Evolutionary conservation across 2,888 invertebrate species (phyloP), one percentile per base, ranked within the genome.

Genomic region (Amiota mariae): DNA sequence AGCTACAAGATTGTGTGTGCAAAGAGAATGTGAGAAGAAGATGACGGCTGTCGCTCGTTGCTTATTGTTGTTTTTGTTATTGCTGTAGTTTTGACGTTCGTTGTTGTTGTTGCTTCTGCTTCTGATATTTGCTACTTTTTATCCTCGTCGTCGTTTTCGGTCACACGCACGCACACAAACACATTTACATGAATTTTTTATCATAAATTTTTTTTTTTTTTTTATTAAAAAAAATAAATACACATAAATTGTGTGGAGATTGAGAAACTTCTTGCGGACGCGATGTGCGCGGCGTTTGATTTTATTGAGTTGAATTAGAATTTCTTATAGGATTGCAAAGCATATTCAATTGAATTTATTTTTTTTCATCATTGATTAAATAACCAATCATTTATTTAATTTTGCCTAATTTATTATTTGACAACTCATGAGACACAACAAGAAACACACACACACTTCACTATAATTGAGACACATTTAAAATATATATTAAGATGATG

Each of bases 321-420:
- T 24, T 71, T 18, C 13, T 24, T 63, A 51, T 63, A 20, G 36
- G 13, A 49, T 47, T 59, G 13, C 51, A 76, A 82, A 72, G 72
- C 59, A 59, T 59, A 20, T 59, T 59, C 18, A 54, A 72, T 77
- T 75, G 68, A 73, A 74, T 74, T 59, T 20, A 20, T 18, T 59
- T 59, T 9, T 18, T n/a, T 15, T 12, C 51, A 54, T 71, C 18
- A 73, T 61, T 74, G 67, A 73, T 71, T 74, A 64, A 54, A 24
- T 24, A 24, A 3, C 8, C 36, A 36, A 36, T 36, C 36, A 36
- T 36, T 36, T 36, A 36, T 36, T 36, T 36, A 36, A 36, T 36
- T 36, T 36, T 36, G 36, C 3, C 36, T 36, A 36, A 36, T 36
- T 36, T 36, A 36, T 36, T 36, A 36, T 36, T 36, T 36, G 36